Percentiles rank a stretch among this genome's conserved stretches.
phyloP scores from a whole-genome alignment of 1,140 invertebrate species.

The Zaprionus africanus region DNA sequence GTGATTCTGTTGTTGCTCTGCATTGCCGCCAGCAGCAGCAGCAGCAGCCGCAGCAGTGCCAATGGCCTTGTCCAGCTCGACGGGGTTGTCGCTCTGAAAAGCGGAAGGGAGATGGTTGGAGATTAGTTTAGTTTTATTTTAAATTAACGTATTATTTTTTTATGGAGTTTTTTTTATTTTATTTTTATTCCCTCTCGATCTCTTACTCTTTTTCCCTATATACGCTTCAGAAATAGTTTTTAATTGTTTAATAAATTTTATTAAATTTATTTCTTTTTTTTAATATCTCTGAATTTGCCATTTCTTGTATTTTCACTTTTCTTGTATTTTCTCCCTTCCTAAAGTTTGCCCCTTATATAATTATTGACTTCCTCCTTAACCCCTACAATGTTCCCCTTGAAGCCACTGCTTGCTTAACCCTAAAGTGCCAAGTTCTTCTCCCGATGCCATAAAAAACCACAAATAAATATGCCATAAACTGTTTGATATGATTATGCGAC shows the following conservation, averaged over 20 bases:
- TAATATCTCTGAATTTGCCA: too few relatives aligned
- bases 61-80: slow-evolving; percentile 73
- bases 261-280: too few relatives aligned
- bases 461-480: slow-evolving; percentile 36
- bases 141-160: neutral
- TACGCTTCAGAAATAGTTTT: too few relatives aligned
- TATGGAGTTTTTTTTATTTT: too few relatives aligned
- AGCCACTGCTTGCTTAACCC: slow-evolving; percentile 16
- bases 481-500: slow-evolving; percentile 50
- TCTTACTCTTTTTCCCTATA: too few relatives aligned
- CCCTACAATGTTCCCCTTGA: too few relatives aligned
- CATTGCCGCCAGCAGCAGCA: slow-evolving; percentile 12
- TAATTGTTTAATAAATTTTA: too few relatives aligned
- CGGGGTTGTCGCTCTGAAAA: slow-evolving; percentile 73
- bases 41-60: slow-evolving; percentile 34
- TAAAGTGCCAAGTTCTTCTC: slow-evolving; percentile 13
- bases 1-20: slow-evolving; percentile 68
- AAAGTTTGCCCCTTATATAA: neutral
- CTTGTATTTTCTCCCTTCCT: too few relatives aligned
- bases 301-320: too few relatives aligned
- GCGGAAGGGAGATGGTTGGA: neutral
- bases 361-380: neutral
- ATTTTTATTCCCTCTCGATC: too few relatives aligned
- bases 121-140: neutral
- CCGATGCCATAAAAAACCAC: slow-evolving; percentile 44